A percentile compares a stretch with the other conserved stretches of the same genome.
phyloP scores from a whole-genome alignment of 2,797 vertebrate genomes.

The Poecilia wingei region DNA sequence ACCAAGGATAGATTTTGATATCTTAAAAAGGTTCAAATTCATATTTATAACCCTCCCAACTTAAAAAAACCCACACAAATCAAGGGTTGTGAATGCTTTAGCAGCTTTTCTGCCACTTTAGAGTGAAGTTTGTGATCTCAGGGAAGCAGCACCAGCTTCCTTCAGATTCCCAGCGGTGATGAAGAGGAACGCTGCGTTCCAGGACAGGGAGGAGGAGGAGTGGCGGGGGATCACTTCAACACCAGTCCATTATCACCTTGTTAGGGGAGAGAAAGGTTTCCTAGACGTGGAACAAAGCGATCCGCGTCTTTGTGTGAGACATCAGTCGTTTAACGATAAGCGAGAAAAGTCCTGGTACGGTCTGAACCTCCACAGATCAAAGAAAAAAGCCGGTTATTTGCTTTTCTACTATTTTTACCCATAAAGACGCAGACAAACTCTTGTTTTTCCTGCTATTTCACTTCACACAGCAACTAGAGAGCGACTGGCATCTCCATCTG shows the following conservation, averaged over 20 bases:
- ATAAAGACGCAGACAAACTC: neutral
- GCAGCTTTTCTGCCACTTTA: slow-evolving; percentile 15
- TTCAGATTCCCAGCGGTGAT: slow-evolving; percentile 46
- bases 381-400: neutral
- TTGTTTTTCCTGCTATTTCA: neutral
- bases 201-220: slow-evolving; percentile 15
- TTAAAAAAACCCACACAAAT: neutral
- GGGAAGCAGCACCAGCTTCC: slow-evolving; percentile 23
- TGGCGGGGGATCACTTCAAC: slow-evolving; percentile 42
- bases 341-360: neutral
- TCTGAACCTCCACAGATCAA: neutral
- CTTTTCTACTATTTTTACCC: neutral
- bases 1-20: neutral
- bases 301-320: slow-evolving; percentile 5
- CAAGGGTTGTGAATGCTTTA: neutral
- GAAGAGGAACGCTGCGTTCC: slow-evolving; percentile 59
- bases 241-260: slow-evolving; percentile 30
- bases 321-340: slow-evolving; percentile 12
- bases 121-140: slow-evolving; percentile 46
- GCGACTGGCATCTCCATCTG: neutral
- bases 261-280: slow-evolving; percentile 30
- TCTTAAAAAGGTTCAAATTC: neutral
- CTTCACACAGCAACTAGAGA: neutral
- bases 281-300: slow-evolving; percentile 20
- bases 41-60: neutral